Evolutionary conservation across 2,113 vertebrate genomes (phyloP).

Genomic region (Rhizomys pruinosus): DNA sequence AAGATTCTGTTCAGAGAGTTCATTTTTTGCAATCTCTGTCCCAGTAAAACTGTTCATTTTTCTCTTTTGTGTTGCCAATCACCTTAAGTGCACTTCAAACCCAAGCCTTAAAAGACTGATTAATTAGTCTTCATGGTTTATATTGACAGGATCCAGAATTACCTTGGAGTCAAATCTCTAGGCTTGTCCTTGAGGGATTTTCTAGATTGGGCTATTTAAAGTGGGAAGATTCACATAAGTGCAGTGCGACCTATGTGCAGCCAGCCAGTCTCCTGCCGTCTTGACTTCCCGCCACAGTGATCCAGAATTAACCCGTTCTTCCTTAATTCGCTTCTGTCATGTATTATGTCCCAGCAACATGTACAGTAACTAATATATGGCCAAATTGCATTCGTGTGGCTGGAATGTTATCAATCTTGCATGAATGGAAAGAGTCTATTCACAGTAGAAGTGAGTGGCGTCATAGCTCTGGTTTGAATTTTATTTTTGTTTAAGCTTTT

Average conservation of each 20-base stretch:
- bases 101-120: neutral
- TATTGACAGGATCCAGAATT: neutral
- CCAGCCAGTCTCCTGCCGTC: too few relatives aligned
- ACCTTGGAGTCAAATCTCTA: neutral
- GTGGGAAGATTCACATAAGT: neutral
- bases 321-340: neutral
- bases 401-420: constrained; percentile 6
- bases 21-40: neutral
- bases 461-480: neutral
- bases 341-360: neutral
- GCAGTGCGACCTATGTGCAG: neutral
- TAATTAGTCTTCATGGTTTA: neutral
- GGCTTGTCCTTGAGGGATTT: neutral
- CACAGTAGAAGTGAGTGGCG: neutral
- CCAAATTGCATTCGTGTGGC: neutral
- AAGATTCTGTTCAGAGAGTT: neutral
- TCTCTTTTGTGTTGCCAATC: neutral
- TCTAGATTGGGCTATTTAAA: neutral
- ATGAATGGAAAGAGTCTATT: neutral
- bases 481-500: neutral
- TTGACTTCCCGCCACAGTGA: neutral
- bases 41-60: neutral
- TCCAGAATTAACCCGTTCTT: too few relatives aligned
- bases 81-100: neutral
- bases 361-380: neutral